phyloP scores from a whole-genome alignment of 2,888 invertebrate genomes.

The Drosophila mayaguana region DNA sequence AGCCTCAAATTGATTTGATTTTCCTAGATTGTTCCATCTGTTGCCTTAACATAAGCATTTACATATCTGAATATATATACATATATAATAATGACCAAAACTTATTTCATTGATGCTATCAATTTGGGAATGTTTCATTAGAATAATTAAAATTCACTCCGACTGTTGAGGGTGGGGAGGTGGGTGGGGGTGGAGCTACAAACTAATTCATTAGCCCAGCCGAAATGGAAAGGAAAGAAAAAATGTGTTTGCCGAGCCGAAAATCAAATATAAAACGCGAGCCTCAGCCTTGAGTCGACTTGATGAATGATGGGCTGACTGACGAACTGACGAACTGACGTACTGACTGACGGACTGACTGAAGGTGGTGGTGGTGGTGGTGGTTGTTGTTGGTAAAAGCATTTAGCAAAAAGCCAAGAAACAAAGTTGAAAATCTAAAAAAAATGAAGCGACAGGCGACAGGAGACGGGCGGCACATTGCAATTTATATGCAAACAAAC shows the following conservation, averaged over 20 bases:
- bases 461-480: conserved; percentile 53
- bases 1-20: not conserved
- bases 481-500: conserved; percentile 80
- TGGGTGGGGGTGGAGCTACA: not conserved
- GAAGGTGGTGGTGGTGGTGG: conserved; percentile 29
- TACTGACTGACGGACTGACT: not conserved
- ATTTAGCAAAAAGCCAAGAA: conserved; percentile 64
- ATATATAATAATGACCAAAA: conserved; percentile 4
- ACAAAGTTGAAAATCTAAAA: conserved; percentile 54
- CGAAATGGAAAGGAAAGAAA: conserved; percentile 5
- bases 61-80: not conserved
- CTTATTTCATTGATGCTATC: not conserved
- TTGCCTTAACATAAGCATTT: not conserved
- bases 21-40: not conserved
- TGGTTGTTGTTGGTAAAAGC: conserved; percentile 45
- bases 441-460: conserved; percentile 10
- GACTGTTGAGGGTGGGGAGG: not conserved
- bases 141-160: conserved; percentile 36
- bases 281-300: conserved; percentile 58
- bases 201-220: conserved; percentile 51
- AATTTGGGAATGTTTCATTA: conserved; percentile 38
- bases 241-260: conserved; percentile 18
- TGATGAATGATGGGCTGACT: conserved; percentile 66
- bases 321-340: conserved; percentile 24
- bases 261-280: conserved; percentile 63